Conservation (phyloP, 2,888 invertebrate genomes). For the Scaeva pyrastri region DNA sequence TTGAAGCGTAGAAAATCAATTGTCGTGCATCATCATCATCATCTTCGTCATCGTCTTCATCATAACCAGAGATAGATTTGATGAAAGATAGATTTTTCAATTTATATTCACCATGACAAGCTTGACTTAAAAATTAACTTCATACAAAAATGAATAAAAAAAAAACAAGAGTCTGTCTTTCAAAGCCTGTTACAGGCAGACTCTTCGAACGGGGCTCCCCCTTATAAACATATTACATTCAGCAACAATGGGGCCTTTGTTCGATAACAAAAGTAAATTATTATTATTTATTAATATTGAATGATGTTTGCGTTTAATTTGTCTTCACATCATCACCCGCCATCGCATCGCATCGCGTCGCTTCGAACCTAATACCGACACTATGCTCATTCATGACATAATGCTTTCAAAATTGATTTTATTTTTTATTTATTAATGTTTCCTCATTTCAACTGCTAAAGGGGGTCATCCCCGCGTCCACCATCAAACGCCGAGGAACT, state of each 20-base stretch:
- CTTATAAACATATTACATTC: neutral
- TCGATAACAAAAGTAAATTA: constrained; percentile 23
- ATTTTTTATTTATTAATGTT: constrained; percentile 42
- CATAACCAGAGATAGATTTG: constrained; percentile 17
- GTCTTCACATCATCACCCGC: constrained; percentile 39
- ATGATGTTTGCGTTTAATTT: constrained; percentile 69
- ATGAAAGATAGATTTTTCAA: constrained; percentile 46
- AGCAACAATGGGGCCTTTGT: constrained; percentile 23
- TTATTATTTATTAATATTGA: constrained; percentile 58
- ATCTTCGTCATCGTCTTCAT: neutral
- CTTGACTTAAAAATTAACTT: constrained; percentile 26
- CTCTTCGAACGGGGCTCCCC: too few species aligned
- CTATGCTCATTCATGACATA: constrained; percentile 66
- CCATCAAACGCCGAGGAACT: neutral
- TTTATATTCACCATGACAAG: constrained; percentile 39
- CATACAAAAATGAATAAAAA: neutral
- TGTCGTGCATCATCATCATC: constrained; percentile 68
- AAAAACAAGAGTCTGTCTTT: neutral
- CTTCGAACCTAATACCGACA: neutral
- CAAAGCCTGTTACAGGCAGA: too few species aligned
- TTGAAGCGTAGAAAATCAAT: constrained; percentile 71
- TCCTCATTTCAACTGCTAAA: constrained; percentile 34
- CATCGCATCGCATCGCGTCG: too few species aligned
- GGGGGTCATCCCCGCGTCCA: neutral
- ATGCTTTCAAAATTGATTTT: constrained; percentile 57